A percentile compares a stretch with the other conserved stretches of the same genome.
Evolutionary conservation across 2,113 vertebrate species (phyloP).

Genomic region (Campylorhamphus procurvoides): DNA sequence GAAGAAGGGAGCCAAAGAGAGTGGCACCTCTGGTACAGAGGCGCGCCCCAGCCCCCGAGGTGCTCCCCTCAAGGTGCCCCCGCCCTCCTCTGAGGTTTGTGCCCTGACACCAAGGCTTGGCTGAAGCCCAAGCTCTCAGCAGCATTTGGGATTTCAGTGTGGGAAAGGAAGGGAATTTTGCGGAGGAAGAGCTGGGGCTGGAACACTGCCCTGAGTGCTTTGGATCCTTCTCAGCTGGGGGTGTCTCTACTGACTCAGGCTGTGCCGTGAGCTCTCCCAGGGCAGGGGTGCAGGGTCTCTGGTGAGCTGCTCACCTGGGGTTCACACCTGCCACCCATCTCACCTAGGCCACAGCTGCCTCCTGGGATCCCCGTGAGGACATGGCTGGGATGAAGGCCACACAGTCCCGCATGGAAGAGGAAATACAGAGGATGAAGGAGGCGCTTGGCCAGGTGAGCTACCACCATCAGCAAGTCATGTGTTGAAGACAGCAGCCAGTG

Average conservation of each 20-base stretch:
- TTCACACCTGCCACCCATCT: accelerated
- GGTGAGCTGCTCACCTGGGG: not conserved
- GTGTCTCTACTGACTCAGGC: not conserved
- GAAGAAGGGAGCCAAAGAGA: not conserved
- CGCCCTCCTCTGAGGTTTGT: not conserved
- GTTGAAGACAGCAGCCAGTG: not conserved
- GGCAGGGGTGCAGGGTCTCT: not conserved
- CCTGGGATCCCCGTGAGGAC: not conserved
- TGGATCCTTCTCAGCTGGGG: not conserved
- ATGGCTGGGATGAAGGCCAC: not conserved
- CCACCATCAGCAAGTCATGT: not conserved
- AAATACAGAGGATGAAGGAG: not conserved
- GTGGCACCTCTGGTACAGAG: not conserved
- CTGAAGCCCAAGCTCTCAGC: not conserved
- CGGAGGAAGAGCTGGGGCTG: not conserved
- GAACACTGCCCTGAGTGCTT: not conserved
- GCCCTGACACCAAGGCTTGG: not conserved
- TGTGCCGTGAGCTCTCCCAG: not conserved
- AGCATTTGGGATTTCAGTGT: not conserved
- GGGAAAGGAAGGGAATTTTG: not conserved
- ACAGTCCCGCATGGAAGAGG: not conserved
- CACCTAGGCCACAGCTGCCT: not conserved
- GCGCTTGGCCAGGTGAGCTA: not conserved
- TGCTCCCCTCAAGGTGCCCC: not conserved
- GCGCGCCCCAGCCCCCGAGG: not conserved